A percentile compares a stretch with the other conserved stretches of the same genome.
phyloP scores from a whole-genome alignment of 2,888 invertebrate genomes.

The Disparrhopalites patrizii region DNA sequence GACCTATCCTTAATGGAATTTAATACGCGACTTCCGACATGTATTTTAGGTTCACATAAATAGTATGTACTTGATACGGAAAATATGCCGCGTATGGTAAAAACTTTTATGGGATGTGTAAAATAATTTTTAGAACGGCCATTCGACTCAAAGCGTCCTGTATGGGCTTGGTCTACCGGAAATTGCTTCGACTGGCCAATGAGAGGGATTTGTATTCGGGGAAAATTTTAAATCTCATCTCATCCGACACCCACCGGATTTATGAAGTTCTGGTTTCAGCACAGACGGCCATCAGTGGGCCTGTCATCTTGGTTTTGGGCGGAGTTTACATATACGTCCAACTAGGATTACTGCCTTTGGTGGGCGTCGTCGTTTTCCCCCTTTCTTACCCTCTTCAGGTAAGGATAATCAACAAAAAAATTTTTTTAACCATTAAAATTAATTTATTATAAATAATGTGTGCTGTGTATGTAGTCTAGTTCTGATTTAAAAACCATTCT shows the following conservation, averaged over 20 bases:
- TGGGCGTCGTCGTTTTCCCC: conserved; percentile 56
- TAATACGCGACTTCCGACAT: too few relatives aligned
- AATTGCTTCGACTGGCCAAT: conserved; percentile 51
- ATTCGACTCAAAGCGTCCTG: conserved; percentile 52
- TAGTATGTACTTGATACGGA: too few relatives aligned
- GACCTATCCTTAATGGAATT: too few relatives aligned
- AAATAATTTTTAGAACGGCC: conserved; percentile 50
- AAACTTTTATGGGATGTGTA: too few relatives aligned
- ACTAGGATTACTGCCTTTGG: conserved; percentile 56
- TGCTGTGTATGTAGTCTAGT: too few relatives aligned
- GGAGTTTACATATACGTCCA: conserved; percentile 55
- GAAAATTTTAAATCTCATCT: conserved; percentile 58
- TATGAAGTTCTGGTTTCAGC: conserved; percentile 57
- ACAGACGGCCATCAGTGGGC: conserved; percentile 57
- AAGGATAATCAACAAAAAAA: too few relatives aligned
- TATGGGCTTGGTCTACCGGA: conserved; percentile 53
- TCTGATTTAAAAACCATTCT: too few relatives aligned
- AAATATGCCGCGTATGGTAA: too few relatives aligned
- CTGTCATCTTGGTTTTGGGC: conserved; percentile 55
- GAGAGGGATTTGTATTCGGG: conserved; percentile 53
- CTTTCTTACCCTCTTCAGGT: conserved; percentile 59
- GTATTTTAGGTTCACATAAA: too few relatives aligned
- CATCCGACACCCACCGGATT: conserved; percentile 58
- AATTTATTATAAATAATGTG: too few relatives aligned
- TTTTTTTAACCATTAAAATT: too few relatives aligned